Evolutionary conservation across 2,797 vertebrate species (phyloP).

Genomic region (Chelon labrosus): DNA sequence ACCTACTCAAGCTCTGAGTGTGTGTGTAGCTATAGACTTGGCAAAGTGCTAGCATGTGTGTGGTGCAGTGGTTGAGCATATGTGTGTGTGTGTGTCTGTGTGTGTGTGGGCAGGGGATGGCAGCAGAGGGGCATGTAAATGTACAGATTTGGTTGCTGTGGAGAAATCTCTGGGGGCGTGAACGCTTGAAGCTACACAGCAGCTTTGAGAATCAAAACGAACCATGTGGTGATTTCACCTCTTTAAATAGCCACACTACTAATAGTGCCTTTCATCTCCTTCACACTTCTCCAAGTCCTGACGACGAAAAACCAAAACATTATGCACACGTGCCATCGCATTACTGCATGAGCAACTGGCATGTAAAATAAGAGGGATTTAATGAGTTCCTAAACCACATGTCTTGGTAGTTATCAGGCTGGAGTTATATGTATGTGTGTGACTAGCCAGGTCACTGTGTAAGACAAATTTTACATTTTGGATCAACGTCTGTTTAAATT

Average conservation of each 20-base stretch:
- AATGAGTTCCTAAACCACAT: background rate
- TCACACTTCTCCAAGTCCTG: constrained; percentile 5
- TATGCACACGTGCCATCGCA: background rate
- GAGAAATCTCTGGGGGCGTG: constrained; percentile 14
- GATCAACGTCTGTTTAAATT: background rate
- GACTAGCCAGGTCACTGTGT: background rate
- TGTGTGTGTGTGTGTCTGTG: too few species aligned
- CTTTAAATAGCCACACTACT: constrained; percentile 36
- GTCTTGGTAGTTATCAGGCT: background rate
- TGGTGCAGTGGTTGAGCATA: constrained; percentile 6
- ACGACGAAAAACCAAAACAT: constrained; percentile 7
- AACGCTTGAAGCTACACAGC: constrained; percentile 22
- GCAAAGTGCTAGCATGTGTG: constrained; percentile 12
- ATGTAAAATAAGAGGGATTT: constrained; percentile 6
- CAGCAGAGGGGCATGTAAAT: constrained; percentile 18
- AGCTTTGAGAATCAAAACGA: constrained; percentile 17
- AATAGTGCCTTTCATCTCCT: constrained; percentile 39
- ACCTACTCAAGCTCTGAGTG: constrained; percentile 76
- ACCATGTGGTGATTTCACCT: constrained; percentile 10
- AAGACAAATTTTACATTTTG: background rate
- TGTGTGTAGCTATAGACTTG: constrained; percentile 17
- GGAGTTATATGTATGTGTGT: background rate
- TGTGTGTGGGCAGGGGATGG: constrained; percentile 20
- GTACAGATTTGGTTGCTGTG: constrained; percentile 18
- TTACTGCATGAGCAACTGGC: constrained; percentile 38